These are phyloP conservation scores for Mohoua ochrocephala DNA, from an alignment of 2,113 vertebrate genomes.

Conservation along the genomic window DNA sequence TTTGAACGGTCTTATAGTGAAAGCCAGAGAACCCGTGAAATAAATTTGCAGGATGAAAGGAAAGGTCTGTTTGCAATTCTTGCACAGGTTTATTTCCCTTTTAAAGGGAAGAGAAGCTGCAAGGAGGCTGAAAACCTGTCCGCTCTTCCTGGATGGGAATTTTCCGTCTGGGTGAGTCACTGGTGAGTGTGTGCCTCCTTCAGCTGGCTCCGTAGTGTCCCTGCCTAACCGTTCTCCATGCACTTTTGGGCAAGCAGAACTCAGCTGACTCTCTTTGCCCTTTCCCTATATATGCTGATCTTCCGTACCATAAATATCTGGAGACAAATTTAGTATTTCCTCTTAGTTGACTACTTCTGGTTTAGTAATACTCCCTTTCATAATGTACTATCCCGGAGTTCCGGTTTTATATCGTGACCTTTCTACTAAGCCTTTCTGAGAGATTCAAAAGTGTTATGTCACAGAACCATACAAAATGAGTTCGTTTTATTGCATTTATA, in stretches of 20 bases:
- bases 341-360: neutral
- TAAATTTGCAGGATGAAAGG: neutral
- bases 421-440: neutral
- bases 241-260: neutral
- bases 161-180: neutral
- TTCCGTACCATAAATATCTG: neutral
- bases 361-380: neutral
- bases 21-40: neutral
- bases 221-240: neutral
- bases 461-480: neutral
- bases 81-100: neutral
- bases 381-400: rapidly evolving
- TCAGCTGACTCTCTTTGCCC: neutral
- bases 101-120: neutral
- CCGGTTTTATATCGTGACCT: neutral
- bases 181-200: neutral
- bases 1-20: neutral
- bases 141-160: neutral
- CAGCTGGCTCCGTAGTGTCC: rapidly evolving
- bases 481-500: neutral
- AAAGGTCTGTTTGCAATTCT: neutral
- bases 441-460: neutral
- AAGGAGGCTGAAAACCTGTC: neutral
- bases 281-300: neutral
- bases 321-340: neutral